Percentiles rank a stretch among this genome's conserved stretches.
Conservation (phyloP, 2,113 vertebrate genomes). For the Catharus bicknelli region DNA sequence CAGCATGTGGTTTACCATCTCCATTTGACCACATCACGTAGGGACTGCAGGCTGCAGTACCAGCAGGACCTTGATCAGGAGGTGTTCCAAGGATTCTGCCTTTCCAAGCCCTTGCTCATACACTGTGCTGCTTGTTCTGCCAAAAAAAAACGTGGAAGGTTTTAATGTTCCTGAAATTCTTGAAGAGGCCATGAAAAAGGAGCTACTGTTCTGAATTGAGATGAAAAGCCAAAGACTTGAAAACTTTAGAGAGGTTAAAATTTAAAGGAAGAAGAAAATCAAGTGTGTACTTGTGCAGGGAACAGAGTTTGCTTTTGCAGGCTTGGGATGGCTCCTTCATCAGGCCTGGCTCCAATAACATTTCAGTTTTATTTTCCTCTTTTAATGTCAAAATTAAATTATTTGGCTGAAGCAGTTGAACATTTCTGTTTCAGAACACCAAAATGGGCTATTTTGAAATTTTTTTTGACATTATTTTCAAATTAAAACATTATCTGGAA, state of each 20-base stretch:
- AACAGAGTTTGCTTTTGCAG: background rate
- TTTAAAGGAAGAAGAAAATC: background rate
- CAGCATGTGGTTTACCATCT: slow-evolving; percentile 74
- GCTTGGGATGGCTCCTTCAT: background rate
- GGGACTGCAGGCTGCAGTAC: background rate
- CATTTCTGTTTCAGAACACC: background rate
- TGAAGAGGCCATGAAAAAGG: background rate
- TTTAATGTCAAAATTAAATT: background rate
- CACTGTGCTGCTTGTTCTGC: background rate
- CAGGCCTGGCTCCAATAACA: background rate
- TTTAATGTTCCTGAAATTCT: background rate
- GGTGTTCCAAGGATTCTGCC: background rate
- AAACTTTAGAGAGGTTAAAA: background rate
- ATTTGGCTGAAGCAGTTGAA: background rate
- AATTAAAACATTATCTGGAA: background rate
- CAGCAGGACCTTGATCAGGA: background rate
- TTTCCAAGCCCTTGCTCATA: background rate
- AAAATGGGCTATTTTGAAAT: background rate
- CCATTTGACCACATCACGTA: slow-evolving; percentile 47
- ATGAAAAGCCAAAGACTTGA: background rate
- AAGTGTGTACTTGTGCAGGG: background rate
- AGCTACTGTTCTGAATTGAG: slow-evolving; percentile 2
- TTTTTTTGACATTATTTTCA: background rate
- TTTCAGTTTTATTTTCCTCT: background rate
- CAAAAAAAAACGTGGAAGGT: background rate